Conservation (phyloP, 2,888 invertebrate species). For the Rhopalosiphum nymphaeae region DNA sequence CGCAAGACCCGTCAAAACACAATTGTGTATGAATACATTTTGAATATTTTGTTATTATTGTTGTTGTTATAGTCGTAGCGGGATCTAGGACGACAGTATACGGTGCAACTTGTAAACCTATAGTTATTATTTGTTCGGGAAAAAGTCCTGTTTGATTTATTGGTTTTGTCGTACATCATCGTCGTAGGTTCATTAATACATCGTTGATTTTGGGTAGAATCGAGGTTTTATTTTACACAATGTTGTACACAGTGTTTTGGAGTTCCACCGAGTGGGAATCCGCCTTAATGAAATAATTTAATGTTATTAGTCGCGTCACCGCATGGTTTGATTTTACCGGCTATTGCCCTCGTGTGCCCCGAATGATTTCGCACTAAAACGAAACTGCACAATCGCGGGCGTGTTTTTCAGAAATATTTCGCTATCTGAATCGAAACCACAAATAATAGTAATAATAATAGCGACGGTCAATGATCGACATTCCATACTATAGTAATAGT, state of each 20-base stretch:
- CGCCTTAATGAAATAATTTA: not conserved
- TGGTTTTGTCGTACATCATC: not conserved
- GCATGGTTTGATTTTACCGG: not conserved
- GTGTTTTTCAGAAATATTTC: not conserved
- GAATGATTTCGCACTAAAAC: slow-evolving; percentile 38
- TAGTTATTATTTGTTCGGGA: not conserved
- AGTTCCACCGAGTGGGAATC: slow-evolving; percentile 15
- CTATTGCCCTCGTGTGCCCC: slow-evolving; percentile 6
- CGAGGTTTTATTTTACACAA: not conserved
- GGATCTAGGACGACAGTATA: not conserved
- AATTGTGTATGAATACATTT: not conserved
- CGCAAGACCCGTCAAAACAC: not conserved
- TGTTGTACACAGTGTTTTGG: not conserved
- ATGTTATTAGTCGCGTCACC: slow-evolving; percentile 8
- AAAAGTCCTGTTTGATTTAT: not conserved
- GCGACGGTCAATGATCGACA: not conserved
- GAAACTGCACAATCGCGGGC: slow-evolving; percentile 40
- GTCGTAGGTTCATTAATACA: not conserved
- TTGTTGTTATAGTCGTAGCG: not conserved
- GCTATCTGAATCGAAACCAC: not conserved
- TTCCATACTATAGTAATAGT: not conserved
- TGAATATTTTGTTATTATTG: not conserved
- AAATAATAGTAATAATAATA: slow-evolving; percentile 5
- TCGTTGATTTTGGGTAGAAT: not conserved
- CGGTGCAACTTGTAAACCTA: not conserved